phyloP scores from a whole-genome alignment of 2,888 invertebrate species.

The Thereva unica region DNA sequence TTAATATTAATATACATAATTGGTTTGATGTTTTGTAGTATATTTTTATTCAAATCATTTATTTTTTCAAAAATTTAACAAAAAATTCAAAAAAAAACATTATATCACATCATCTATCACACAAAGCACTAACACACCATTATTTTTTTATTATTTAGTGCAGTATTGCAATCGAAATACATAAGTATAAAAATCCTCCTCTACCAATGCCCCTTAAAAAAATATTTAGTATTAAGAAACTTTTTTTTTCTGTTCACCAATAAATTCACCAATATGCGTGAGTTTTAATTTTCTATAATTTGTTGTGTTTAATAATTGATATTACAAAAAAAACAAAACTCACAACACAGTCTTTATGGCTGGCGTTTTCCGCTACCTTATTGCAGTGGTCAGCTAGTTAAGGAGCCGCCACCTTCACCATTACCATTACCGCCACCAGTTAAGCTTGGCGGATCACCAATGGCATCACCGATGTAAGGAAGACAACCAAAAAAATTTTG shows the following conservation, averaged over 20 bases:
- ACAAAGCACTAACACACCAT: too few relatives aligned
- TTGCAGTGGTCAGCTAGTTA: conserved; percentile 78
- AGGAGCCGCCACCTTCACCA: conserved; percentile 78
- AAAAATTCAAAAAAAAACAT: too few relatives aligned
- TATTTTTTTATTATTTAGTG: too few relatives aligned
- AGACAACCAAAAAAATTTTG: conserved; percentile 1
- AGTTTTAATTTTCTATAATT: background rate
- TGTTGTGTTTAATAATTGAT: conserved; percentile 5
- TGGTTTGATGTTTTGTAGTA: too few relatives aligned
- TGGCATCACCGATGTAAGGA: conserved; percentile 69
- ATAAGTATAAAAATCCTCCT: background rate
- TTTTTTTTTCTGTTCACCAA: too few relatives aligned
- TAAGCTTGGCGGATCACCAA: conserved; percentile 73
- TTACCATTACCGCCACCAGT: conserved; percentile 78
- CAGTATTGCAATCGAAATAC: too few relatives aligned
- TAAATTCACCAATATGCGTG: too few relatives aligned
- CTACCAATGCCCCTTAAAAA: background rate
- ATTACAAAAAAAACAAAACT: conserved; percentile 38
- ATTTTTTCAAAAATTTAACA: too few relatives aligned
- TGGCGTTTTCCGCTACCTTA: conserved; percentile 96
- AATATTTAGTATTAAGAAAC: conserved; percentile 1
- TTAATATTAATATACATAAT: too few relatives aligned
- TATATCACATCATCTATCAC: too few relatives aligned
- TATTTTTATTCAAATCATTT: too few relatives aligned
- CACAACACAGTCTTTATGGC: conserved; percentile 83